Percentiles rank a stretch among this genome's conserved stretches.
phyloP scores from a whole-genome alignment of 2,888 invertebrate species.

The Archips xylosteana region DNA sequence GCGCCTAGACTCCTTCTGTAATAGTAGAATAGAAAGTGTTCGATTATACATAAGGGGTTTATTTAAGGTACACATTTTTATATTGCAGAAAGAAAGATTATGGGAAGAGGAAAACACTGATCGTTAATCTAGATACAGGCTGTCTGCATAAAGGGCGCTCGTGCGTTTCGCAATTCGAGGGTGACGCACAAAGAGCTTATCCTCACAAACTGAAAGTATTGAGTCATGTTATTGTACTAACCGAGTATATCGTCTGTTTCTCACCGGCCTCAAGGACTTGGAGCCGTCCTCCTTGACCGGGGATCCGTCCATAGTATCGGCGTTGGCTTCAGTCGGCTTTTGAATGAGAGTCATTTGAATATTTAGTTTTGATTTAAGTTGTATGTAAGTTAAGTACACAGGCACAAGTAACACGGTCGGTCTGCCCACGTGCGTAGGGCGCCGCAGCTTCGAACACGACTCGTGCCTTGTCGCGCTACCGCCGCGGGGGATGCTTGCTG shows the following conservation, averaged over 20 bases:
- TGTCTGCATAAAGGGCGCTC: constrained; percentile 54
- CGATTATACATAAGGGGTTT: neutral
- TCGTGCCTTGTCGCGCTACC: constrained; percentile 75
- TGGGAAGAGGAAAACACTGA: constrained; percentile 11
- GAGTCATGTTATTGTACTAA: constrained; percentile 74
- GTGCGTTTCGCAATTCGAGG: constrained; percentile 49
- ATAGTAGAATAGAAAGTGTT: constrained; percentile 43
- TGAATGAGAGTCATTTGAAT: constrained; percentile 76
- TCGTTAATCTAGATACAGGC: constrained; percentile 34
- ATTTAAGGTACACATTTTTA: neutral
- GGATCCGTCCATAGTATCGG: constrained; percentile 67
- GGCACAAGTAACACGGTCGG: constrained; percentile 34
- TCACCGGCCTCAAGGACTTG: constrained; percentile 87
- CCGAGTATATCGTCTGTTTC: constrained; percentile 90
- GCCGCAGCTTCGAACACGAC: constrained; percentile 72
- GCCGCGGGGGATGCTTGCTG: constrained; percentile 82
- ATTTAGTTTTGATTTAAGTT: constrained; percentile 31
- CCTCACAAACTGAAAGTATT: constrained; percentile 71
- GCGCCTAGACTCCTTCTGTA: constrained; percentile 85
- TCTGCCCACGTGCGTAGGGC: constrained; percentile 77
- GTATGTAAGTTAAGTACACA: constrained; percentile 21
- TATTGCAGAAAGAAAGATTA: constrained; percentile 4
- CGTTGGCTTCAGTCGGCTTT: constrained; percentile 58
- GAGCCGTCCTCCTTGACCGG: constrained; percentile 75
- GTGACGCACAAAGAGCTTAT: constrained; percentile 80